These are phyloP conservation scores for Drosophila meridiana DNA, from an alignment of 2,888 invertebrate species.

Conservation along the genomic window DNA sequence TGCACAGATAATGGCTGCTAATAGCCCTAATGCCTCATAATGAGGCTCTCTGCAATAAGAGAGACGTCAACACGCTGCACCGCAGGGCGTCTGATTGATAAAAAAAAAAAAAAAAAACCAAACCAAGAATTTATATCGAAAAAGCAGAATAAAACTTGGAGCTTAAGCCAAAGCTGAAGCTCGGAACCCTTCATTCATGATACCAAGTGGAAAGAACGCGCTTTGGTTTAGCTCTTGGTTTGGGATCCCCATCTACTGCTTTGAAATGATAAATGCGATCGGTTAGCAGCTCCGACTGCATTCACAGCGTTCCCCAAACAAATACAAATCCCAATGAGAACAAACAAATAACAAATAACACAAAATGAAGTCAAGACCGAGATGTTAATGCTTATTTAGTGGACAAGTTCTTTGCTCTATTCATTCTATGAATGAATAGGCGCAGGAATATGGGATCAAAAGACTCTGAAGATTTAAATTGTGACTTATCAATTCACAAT, in stretches of 20 bases:
- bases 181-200: conserved; percentile 41
- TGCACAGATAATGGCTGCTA: conserved; percentile 48
- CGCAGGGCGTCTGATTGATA: conserved; percentile 76
- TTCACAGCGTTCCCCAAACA: conserved; percentile 15
- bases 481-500: conserved; percentile 5
- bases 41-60: conserved; percentile 73
- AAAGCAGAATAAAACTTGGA: conserved; percentile 9
- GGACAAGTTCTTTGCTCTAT: conserved; percentile 51
- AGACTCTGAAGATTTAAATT: conserved; percentile 3
- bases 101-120: conserved; percentile 28
- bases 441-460: conserved; percentile 9
- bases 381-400: conserved; percentile 78
- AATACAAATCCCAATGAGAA: conserved; percentile 14
- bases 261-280: conserved; percentile 72
- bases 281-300: conserved; percentile 57
- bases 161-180: conserved; percentile 3
- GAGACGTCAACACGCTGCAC: conserved; percentile 77
- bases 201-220: conserved; percentile 3
- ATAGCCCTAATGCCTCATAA: conserved; percentile 76
- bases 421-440: conserved; percentile 49
- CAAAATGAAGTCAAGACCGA: conserved; percentile 41
- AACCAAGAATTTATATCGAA: background rate
- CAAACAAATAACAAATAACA: conserved; percentile 39
- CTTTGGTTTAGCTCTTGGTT: conserved; percentile 1
- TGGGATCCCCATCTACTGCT: background rate